Evolutionary conservation across 2,888 invertebrate species (phyloP), one percentile per base, ranked within the genome.

Genomic region (Oscheius sp.): DNA sequence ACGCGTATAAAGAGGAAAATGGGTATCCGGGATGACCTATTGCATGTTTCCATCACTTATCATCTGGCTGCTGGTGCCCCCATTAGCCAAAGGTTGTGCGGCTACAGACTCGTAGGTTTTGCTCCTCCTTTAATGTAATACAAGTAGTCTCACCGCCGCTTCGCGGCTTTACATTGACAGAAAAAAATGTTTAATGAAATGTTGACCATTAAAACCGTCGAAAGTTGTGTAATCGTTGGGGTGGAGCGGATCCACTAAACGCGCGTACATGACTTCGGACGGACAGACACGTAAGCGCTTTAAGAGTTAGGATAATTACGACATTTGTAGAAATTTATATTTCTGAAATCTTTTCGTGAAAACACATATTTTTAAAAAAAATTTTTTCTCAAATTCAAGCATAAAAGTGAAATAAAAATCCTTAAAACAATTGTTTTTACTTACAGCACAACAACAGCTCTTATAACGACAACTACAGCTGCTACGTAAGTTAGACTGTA

Each of bases 51-150:
- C 32, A 33, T n/a, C 54, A 22, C 33, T 54, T 20, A 28, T 54
- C 33, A 32, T 54, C 33, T 54, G 32, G 33, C 54, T 54, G 14
- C 17, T 54, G 14, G 33, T 54, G n/a, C 54, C 54, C 20, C 54
- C 54, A 1, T n/a, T 54, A 9, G 14, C 54, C 33, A n/a, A 54
- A 22, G 54, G 54, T 17, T 54, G 54, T 54, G 54, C 54, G 8
- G 54, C 54, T 33, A 54, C 54, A 14, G n/a, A 32, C 12, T 5
- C n/a, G 54, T 54, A 17, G 36, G 54, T 54, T 33, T 32, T 4
- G 32, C 47, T 20, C 41, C 12, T 41, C 12, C 20, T 41, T n/a
- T n/a, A n/a, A n/a, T n/a, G n/a, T n/a, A n/a, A n/a, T n/a, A n/a
- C n/a, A n/a, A n/a, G n/a, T n/a, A n/a, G n/a, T n/a, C n/a, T n/a